Evolutionary conservation across 1,140 invertebrate genomes (phyloP), one percentile per base, ranked within the genome.

Genomic region (Venustaconcha ellipsiformis): DNA sequence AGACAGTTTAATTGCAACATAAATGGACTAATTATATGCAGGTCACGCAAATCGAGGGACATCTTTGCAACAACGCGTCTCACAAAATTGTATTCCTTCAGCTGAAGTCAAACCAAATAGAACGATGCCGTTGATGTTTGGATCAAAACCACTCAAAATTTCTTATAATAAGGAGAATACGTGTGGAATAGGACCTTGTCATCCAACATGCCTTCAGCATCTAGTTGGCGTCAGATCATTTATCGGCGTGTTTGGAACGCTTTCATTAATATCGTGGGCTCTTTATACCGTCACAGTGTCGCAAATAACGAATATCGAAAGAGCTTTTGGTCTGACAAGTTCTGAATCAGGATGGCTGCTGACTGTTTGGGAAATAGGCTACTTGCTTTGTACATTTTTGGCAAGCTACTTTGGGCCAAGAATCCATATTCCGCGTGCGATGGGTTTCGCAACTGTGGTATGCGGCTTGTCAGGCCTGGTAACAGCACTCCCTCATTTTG

Each of bases 361-460:
- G 14, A 76, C 74, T 1, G 48, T 76, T 17, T 76, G 74, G 74
- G 74, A 76, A 48, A 17, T 76, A 4, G 74, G 74, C 3, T 76
- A 76, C 68, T 60, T 76, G 11, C 12, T 65, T 6, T 76, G 74
- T 26, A 69, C 62, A 15, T 14, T 76, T 18, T 26, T 76, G 30
- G 74, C 68, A 0, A 70, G 67, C 56, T 76, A 76, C 62, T 76
- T 70, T 23, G 68, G 59, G 1, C 60, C 37, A n/a, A 56, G 67
- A 17, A 59, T 23, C 1, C 74, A 76, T 66, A 57, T 65, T 2
- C 55, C 74, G n/a, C 30, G 68, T 13, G 68, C 57, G 18, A 64
- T 76, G 3, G 74, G 74, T 14, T 14, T 76, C 15, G 12, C 23
- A 18, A 76, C 59, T 14, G 23, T 76, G 14, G 6, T 70, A 13